A percentile compares a stretch with the other conserved stretches of the same genome.
Conservation (phyloP, 2,888 invertebrate species). For the Branchellion lobata region DNA sequence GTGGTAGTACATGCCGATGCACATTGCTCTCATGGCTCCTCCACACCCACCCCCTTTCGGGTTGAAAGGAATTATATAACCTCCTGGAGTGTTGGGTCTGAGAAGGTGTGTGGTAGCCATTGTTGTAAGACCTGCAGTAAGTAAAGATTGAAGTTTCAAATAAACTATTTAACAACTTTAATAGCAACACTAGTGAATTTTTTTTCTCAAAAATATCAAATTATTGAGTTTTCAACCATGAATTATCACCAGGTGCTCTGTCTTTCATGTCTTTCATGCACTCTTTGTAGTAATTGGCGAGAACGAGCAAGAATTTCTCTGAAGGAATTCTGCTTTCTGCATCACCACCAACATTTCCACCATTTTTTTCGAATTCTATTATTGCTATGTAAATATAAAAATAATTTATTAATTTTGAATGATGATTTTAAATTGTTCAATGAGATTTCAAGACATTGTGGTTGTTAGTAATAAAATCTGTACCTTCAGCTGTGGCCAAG, state of each 20-base stretch:
- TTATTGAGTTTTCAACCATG: no score
- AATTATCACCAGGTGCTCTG: constrained; percentile 54
- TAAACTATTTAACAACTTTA: background rate
- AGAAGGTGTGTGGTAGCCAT: background rate
- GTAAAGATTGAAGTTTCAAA: background rate
- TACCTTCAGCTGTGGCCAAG: constrained; percentile 58
- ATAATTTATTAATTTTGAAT: no score
- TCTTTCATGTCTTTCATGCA: constrained; percentile 57
- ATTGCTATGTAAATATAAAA: no score
- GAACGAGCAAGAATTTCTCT: constrained; percentile 51
- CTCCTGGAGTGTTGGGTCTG: constrained; percentile 5
- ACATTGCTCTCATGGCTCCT: constrained; percentile 61
- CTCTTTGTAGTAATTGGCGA: constrained; percentile 54
- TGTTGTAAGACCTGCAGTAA: background rate
- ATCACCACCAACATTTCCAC: constrained; percentile 43
- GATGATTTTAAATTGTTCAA: no score
- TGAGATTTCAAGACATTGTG: no score
- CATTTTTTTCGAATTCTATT: constrained; percentile 9
- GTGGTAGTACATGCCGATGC: constrained; percentile 59
- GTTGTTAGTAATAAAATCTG: no score
- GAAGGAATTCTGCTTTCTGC: background rate
- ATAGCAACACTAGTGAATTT: no score
- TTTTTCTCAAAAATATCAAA: constrained; percentile 1
- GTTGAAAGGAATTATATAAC: constrained; percentile 46
- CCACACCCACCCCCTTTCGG: constrained; percentile 61